Base-by-base conservation (phyloP, 1,140 invertebrate genomes). In the Orchesella cincta region DNA sequence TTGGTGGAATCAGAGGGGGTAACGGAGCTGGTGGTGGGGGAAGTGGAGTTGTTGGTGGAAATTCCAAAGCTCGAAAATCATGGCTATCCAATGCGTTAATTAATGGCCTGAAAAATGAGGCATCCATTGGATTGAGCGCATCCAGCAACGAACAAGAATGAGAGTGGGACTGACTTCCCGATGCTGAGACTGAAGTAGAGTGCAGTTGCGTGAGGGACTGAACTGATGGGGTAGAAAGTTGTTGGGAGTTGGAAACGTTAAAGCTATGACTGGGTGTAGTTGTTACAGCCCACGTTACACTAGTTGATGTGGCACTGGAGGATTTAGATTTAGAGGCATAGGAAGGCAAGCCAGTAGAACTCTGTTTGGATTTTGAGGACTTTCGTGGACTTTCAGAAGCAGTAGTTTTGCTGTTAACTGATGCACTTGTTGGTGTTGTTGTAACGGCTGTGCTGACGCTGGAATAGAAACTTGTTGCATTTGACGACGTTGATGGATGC, bases 61-160 rank as follows among this genome's bases (percentile, higher is more conserved):
- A 67, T 29, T 67, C 62, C 29, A 67, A 67, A 67, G 3, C n/a
- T 8, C 62, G 62, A 23, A 67, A 67, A n/a, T 67, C 62, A 26
- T 57, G 54, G 26, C 5, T 26, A 2, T 67, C 62, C n/a, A 67
- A 33, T 2, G 62, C 62, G 31, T 67, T 67, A 8, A 67, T 67
- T 33, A 67, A 33, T n/a, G 62, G 62, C 33, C 62, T 67, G 62
- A 67, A 67, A 29, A 67, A 67, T 16, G 62, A 8, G 14, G 62
- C 62, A n/a, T 67, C 62, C 62, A 67, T 67, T 67, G 62, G 62
- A 31, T 67, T 67, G 8, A 67, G 62, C 8, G 62, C 8, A 33
- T 67, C 62, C 1, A 67, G 23, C 5, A 67, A 23, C 2, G 62
- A 67, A 33, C 62, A 67, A 8, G 62, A 67, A n/a, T 67, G 62